Percentiles rank a stretch among this genome's conserved stretches.
phyloP scores from a whole-genome alignment of 2,888 invertebrate genomes.

The Chalcosyrphus nemorum region DNA sequence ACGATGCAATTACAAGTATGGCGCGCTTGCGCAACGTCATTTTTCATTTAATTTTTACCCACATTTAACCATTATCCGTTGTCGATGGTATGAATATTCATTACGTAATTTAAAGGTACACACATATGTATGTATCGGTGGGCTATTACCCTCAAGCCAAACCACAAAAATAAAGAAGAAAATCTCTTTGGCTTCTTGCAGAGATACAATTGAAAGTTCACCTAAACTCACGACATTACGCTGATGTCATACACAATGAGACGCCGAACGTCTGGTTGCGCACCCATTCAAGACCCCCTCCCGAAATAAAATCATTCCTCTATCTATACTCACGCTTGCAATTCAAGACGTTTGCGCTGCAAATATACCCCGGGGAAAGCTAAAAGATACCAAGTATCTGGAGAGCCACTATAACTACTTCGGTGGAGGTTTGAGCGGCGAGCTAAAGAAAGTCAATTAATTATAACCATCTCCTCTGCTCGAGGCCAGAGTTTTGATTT shows the following conservation, averaged over 20 bases:
- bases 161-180: constrained; percentile 21
- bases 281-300: neutral
- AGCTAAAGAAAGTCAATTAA: constrained; percentile 69
- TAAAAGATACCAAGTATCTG: constrained; percentile 28
- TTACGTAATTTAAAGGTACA: constrained; percentile 47
- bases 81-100: constrained; percentile 37
- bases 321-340: constrained; percentile 2
- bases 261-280: neutral
- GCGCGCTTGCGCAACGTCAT: constrained; percentile 45
- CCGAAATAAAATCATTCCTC: neutral
- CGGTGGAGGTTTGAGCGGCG: no score
- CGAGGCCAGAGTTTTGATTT: constrained; percentile 53
- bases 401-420: no score
- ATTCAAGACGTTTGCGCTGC: constrained; percentile 39
- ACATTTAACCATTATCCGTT: constrained; percentile 11
- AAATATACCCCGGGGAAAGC: constrained; percentile 53
- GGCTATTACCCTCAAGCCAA: constrained; percentile 59
- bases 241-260: constrained; percentile 63
- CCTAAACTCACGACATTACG: constrained; percentile 30
- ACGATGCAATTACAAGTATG: constrained; percentile 60
- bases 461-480: constrained; percentile 55
- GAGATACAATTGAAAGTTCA: constrained; percentile 72
- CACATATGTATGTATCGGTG: constrained; percentile 26
- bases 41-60: constrained; percentile 18
- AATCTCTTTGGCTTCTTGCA: constrained; percentile 45